A percentile compares a stretch with the other conserved stretches of the same genome.
Conservation (phyloP, 1,140 invertebrate species). For the Lordiphosa clarofinis region DNA sequence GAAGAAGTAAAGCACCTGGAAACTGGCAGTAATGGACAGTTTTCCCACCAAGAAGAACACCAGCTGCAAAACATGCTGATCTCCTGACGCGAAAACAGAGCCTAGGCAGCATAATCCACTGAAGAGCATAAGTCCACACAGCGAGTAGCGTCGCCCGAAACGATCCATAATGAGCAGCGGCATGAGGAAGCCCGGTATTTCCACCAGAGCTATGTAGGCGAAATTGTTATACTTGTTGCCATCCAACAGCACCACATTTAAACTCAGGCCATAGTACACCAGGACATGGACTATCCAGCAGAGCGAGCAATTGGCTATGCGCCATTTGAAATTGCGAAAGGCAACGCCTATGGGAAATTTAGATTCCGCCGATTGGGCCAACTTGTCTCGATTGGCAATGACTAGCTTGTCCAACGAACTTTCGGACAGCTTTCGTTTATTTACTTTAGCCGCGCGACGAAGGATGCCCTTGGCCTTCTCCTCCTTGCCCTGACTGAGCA, state of each 20-base stretch:
- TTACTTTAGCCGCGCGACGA: slow-evolving; percentile 84
- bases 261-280: slow-evolving; percentile 90
- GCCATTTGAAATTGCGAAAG: slow-evolving; percentile 82
- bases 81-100: slow-evolving; percentile 53
- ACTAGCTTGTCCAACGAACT: slow-evolving; percentile 80
- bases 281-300: slow-evolving; percentile 87
- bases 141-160: slow-evolving; percentile 83
- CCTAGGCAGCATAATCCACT: slow-evolving; percentile 81
- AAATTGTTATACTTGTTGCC: slow-evolving; percentile 88
- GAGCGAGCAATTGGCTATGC: slow-evolving; percentile 84
- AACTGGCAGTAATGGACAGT: slow-evolving; percentile 86
- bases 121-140: slow-evolving; percentile 82
- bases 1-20: slow-evolving; percentile 86
- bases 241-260: slow-evolving; percentile 88
- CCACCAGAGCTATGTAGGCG: slow-evolving; percentile 85
- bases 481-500: slow-evolving; percentile 85
- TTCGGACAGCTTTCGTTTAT: slow-evolving; percentile 83
- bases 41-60: slow-evolving; percentile 86
- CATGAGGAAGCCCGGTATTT: slow-evolving; percentile 86
- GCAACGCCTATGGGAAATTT: slow-evolving; percentile 80
- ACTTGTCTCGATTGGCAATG: slow-evolving; percentile 72
- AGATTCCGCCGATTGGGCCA: slow-evolving; percentile 69
- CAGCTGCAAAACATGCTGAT: slow-evolving; percentile 75
- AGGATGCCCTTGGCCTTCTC: slow-evolving; percentile 83
- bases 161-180: slow-evolving; percentile 84